A percentile compares a stretch with the other conserved stretches of the same genome.
Evolutionary conservation across 2,888 invertebrate genomes (phyloP).

Genomic region (Parascotia fuliginaria): DNA sequence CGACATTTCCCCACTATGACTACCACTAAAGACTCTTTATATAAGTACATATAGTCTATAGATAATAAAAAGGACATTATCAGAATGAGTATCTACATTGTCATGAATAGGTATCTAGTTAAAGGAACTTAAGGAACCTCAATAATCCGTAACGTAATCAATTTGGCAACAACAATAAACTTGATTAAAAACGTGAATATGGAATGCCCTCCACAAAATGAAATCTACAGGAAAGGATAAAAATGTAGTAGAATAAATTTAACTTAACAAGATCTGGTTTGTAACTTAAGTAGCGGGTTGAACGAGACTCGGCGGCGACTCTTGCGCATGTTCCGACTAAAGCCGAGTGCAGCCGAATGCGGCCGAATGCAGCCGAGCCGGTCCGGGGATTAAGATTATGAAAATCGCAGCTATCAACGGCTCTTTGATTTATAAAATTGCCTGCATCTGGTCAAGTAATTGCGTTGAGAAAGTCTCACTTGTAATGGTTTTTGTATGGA

Average conservation of each 20-base stretch:
- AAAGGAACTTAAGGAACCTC: too few species aligned
- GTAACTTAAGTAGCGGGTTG: conserved; percentile 37
- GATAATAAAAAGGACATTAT: too few species aligned
- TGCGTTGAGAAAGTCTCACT: conserved; percentile 13
- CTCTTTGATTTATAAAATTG: conserved; percentile 21
- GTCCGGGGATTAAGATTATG: conserved; percentile 27
- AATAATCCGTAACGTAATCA: too few species aligned
- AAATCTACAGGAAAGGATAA: conserved; percentile 3
- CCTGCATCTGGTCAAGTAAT: conserved; percentile 11
- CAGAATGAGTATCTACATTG: too few species aligned
- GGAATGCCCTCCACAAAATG: conserved; percentile 2
- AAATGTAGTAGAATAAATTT: conserved; percentile 24
- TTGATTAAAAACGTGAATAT: background rate
- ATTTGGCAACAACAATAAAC: background rate
- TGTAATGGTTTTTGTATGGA: background rate
- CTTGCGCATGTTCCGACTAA: conserved; percentile 27
- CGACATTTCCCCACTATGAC: too few species aligned
- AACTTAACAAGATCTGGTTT: conserved; percentile 40
- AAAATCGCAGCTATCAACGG: conserved; percentile 34
- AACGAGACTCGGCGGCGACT: conserved; percentile 45
- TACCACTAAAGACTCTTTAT: too few species aligned
- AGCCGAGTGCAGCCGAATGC: conserved; percentile 17
- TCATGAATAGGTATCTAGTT: too few species aligned
- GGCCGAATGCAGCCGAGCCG: conserved; percentile 20
- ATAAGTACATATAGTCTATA: too few species aligned